phyloP scores from a whole-genome alignment of 2,888 invertebrate species.

The Chelonus formosanus region DNA sequence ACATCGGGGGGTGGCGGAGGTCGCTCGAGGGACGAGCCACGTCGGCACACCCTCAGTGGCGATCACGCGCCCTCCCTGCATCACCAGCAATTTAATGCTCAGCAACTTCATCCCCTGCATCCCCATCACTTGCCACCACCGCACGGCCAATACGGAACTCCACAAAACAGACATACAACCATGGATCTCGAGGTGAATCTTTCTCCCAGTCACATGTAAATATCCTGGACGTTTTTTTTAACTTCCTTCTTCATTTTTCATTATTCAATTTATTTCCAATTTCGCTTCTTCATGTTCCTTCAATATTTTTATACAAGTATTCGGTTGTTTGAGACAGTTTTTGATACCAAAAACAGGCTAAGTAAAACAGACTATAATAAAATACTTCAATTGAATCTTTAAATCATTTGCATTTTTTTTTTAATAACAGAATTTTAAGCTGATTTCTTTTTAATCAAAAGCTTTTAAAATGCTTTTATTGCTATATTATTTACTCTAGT shows the following conservation, averaged over 20 bases:
- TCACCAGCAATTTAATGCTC: constrained; percentile 66
- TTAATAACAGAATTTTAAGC: too few species aligned
- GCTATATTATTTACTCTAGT: too few species aligned
- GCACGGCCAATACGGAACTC: constrained; percentile 68
- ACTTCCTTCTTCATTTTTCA: constrained; percentile 15
- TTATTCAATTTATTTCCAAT: constrained; percentile 17
- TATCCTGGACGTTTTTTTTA: constrained; percentile 38
- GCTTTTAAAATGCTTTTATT: too few species aligned
- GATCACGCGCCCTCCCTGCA: constrained; percentile 75
- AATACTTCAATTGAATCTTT: too few species aligned
- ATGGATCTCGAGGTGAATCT: constrained; percentile 80
- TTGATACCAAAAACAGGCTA: too few species aligned
- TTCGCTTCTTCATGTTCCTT: background rate
- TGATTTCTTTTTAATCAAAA: too few species aligned
- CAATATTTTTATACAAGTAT: too few species aligned
- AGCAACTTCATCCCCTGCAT: constrained; percentile 63
- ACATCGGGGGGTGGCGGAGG: constrained; percentile 51
- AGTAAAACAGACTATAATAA: too few species aligned
- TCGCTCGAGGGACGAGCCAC: constrained; percentile 76
- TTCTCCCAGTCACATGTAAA: constrained; percentile 47
- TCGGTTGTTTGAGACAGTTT: too few species aligned
- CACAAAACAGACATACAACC: constrained; percentile 66
- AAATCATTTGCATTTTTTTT: too few species aligned
- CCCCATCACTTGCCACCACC: constrained; percentile 68
- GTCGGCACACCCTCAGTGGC: constrained; percentile 81